Conservation (phyloP, 2,888 invertebrate genomes). For the Tiliacea citrago region DNA sequence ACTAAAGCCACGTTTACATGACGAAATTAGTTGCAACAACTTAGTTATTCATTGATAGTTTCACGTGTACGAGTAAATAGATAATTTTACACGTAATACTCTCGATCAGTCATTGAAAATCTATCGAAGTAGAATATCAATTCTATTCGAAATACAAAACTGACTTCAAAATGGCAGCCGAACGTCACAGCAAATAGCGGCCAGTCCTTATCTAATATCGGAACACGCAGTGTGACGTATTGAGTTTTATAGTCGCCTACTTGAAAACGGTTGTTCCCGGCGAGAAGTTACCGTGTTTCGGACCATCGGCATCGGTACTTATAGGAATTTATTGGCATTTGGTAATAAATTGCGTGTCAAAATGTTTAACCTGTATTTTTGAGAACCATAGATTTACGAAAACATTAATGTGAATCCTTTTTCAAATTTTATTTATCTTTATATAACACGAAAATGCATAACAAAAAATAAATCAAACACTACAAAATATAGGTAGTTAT, state of each 20-base stretch:
- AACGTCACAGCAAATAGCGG: constrained; percentile 29
- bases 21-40: too few species aligned
- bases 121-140: not conserved
- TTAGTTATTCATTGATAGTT: too few species aligned
- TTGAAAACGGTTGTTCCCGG: constrained; percentile 39
- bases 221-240: constrained; percentile 39
- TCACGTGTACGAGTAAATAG: too few species aligned
- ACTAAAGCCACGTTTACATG: too few species aligned
- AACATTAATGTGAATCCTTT: not conserved
- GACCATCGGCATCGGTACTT: not conserved
- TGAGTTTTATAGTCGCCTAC: constrained; percentile 42
- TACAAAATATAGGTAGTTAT: too few species aligned
- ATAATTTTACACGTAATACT: too few species aligned
- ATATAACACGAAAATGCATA: too few species aligned
- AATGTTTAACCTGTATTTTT: not conserved
- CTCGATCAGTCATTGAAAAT: not conserved
- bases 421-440: too few species aligned
- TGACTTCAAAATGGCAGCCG: constrained; percentile 31
- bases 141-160: constrained; percentile 44
- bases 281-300: constrained; percentile 10
- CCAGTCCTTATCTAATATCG: constrained; percentile 41
- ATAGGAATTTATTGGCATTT: constrained; percentile 9
- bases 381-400: not conserved
- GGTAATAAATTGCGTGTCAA: not conserved
- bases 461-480: too few species aligned